A percentile compares a stretch with the other conserved stretches of the same genome.
Conservation (phyloP, 2,113 vertebrate species). For the Sminthopsis crassicaudata region DNA sequence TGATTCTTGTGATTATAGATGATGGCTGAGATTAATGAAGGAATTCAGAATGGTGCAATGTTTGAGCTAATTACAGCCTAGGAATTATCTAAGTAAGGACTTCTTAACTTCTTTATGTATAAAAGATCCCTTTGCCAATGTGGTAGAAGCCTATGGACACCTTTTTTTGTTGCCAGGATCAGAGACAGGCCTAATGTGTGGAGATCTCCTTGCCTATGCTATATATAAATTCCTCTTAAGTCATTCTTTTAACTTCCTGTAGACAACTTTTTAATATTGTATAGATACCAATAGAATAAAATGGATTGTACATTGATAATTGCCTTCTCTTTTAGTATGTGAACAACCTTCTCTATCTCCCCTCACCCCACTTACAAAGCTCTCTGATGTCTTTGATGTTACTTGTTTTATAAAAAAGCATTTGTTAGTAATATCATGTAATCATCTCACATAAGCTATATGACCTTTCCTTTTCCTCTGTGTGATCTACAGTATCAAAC, state of each 20-base stretch:
- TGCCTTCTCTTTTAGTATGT: not conserved
- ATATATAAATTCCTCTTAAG: not conserved
- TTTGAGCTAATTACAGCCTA: not conserved
- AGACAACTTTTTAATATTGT: not conserved
- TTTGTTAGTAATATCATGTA: not conserved
- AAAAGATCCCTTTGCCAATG: not conserved
- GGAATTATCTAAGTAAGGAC: not conserved
- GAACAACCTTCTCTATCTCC: not conserved
- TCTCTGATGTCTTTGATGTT: not conserved
- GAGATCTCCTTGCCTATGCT: too few relatives aligned
- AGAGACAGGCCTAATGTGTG: too few relatives aligned
- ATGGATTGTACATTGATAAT: not conserved
- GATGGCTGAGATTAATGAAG: not conserved
- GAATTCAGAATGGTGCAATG: conserved; percentile 14
- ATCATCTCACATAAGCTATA: not conserved
- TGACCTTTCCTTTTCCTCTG: not conserved
- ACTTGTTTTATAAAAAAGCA: not conserved
- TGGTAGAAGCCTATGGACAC: not conserved
- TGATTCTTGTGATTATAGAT: not conserved
- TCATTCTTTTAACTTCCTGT: not conserved
- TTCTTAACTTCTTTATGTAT: not conserved
- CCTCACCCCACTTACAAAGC: not conserved
- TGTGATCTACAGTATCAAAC: not conserved
- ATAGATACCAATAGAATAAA: not conserved
- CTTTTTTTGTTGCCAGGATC: too few relatives aligned